A percentile compares a stretch with the other conserved stretches of the same genome.
phyloP scores from a whole-genome alignment of 1,140 invertebrate species.

The Calosoma granatense region DNA sequence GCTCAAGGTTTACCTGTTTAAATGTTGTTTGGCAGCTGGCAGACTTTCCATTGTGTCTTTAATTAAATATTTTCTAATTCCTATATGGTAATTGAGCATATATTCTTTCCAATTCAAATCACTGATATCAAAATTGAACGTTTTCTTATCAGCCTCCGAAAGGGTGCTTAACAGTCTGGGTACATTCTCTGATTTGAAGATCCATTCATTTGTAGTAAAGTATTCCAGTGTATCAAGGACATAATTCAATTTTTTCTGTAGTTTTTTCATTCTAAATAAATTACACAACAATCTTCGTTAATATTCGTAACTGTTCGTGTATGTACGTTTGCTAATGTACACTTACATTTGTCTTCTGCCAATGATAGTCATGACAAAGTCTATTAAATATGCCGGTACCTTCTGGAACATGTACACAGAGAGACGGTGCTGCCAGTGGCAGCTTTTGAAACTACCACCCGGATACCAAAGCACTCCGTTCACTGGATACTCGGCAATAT shows the following conservation, averaged over 20 bases:
- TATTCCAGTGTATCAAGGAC: conserved; percentile 59
- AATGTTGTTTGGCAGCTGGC: conserved; percentile 35
- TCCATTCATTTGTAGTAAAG: conserved; percentile 62
- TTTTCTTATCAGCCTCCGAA: conserved; percentile 41
- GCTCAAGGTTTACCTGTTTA: not conserved
- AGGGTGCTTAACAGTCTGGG: conserved; percentile 45
- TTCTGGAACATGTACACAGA: conserved; percentile 81
- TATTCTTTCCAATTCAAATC: conserved; percentile 49
- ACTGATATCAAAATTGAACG: conserved; percentile 60
- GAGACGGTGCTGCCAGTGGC: too few relatives aligned
- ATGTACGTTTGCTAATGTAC: conserved; percentile 7
- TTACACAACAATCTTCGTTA: not conserved
- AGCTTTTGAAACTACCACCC: too few relatives aligned
- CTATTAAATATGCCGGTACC: conserved; percentile 77
- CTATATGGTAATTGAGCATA: conserved; percentile 45
- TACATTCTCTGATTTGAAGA: conserved; percentile 56
- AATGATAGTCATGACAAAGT: conserved; percentile 68
- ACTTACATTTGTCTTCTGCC: conserved; percentile 77
- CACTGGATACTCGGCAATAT: conserved; percentile 63
- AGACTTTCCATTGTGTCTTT: conserved; percentile 49
- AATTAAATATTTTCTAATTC: conserved; percentile 47
- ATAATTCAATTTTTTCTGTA: conserved; percentile 65
- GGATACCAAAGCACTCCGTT: conserved; percentile 76
- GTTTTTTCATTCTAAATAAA: conserved; percentile 49
- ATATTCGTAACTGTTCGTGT: not conserved